phyloP scores from a whole-genome alignment of 2,888 invertebrate genomes.

The Eristalis tenax region DNA sequence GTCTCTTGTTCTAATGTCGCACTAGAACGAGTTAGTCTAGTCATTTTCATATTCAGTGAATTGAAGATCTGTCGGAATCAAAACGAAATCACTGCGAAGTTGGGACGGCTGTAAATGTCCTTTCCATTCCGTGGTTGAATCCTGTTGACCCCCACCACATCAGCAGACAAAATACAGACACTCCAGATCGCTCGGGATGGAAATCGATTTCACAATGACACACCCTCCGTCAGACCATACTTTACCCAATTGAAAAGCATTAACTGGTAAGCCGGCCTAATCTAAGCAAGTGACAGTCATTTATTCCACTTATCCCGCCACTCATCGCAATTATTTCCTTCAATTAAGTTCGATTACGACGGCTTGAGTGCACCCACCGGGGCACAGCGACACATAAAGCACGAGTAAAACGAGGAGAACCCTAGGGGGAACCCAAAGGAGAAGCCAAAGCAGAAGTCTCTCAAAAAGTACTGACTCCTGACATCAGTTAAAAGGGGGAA shows the following conservation, averaged over 20 bases:
- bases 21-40: no score
- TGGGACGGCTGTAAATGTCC: no score
- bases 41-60: no score
- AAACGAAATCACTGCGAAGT: no score
- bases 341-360: constrained; percentile 49
- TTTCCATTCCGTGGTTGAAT: no score
- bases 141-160: no score
- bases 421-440: neutral
- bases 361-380: constrained; percentile 3
- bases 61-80: no score
- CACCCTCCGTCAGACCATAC: neutral
- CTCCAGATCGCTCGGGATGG: neutral
- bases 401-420: neutral
- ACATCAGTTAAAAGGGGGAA: neutral
- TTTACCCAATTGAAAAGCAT: neutral
- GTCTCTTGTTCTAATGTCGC: no score
- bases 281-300: neutral
- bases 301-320: constrained; percentile 33
- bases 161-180: neutral
- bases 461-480: neutral
- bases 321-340: constrained; percentile 43
- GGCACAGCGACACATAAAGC: neutral
- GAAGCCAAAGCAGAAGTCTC: neutral
- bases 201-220: neutral
- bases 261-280: neutral